These are phyloP conservation scores for Periophthalmus magnuspinnatus DNA, from an alignment of 2,797 vertebrate species.

Conservation along the genomic window DNA sequence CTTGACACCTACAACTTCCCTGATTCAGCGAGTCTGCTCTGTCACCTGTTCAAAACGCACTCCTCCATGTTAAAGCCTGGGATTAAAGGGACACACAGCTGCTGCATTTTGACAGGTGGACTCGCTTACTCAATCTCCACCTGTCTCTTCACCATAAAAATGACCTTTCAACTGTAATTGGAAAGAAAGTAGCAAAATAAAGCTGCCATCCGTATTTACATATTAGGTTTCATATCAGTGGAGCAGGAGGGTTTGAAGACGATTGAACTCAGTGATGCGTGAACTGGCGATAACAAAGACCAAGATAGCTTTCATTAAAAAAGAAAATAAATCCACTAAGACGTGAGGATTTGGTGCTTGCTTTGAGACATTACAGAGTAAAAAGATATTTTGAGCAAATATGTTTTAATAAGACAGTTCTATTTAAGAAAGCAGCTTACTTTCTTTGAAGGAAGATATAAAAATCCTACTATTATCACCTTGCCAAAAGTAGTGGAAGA, in stretches of 20 bases:
- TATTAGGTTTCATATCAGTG: not conserved
- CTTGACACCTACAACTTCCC: constrained; percentile 43
- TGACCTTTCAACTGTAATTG: constrained; percentile 8
- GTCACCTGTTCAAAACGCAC: constrained; percentile 63
- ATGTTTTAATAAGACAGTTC: not conserved
- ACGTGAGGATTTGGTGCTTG: not conserved
- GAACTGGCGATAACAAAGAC: constrained; percentile 12
- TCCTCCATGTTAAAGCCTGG: constrained; percentile 37
- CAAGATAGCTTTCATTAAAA: constrained; percentile 4
- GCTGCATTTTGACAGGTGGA: constrained; percentile 55
- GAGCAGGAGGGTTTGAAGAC: not conserved
- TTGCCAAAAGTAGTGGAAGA: constrained; percentile 7
- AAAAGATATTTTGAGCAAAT: constrained; percentile 25
- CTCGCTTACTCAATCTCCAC: constrained; percentile 30
- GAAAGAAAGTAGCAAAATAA: constrained; percentile 23
- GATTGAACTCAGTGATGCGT: not conserved
- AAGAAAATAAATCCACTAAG: constrained; percentile 1
- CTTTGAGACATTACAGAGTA: not conserved
- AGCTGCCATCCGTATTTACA: not conserved
- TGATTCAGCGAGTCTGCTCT: constrained; percentile 43
- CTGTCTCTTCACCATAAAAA: constrained; percentile 44
- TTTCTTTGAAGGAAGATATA: constrained; percentile 26
- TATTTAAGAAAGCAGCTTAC: constrained; percentile 11
- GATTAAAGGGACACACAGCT: constrained; percentile 57
- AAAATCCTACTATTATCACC: constrained; percentile 16